Evolutionary conservation across 2,113 vertebrate species (phyloP).

Genomic region (Phalacrocorax pelagicus): DNA sequence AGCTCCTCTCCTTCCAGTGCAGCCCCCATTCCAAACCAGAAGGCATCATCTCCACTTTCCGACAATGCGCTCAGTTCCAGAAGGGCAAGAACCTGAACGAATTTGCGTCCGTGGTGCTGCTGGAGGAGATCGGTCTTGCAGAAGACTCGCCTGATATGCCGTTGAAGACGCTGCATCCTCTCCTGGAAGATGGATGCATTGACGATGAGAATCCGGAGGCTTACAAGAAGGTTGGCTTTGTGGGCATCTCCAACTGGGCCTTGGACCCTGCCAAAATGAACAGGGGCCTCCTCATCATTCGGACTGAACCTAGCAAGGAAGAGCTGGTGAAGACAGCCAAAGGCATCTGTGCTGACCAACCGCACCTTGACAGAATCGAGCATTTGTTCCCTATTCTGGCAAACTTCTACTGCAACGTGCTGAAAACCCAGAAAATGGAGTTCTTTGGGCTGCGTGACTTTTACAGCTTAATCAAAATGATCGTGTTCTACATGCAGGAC

Average conservation of each 20-base stretch:
- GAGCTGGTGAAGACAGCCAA: slow-evolving; percentile 79
- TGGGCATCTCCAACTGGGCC: slow-evolving; percentile 85
- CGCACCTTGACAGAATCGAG: slow-evolving; percentile 66
- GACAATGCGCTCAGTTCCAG: slow-evolving; percentile 79
- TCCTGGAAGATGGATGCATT: slow-evolving; percentile 81
- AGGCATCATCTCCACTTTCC: slow-evolving; percentile 80
- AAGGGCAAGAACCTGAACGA: slow-evolving; percentile 76
- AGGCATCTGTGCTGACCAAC: slow-evolving; percentile 72
- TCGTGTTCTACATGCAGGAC: slow-evolving; percentile 62
- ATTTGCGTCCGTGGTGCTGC: slow-evolving; percentile 79
- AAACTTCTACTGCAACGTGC: slow-evolving; percentile 64
- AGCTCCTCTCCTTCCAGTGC: slow-evolving; percentile 83
- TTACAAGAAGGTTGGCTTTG: slow-evolving; percentile 82
- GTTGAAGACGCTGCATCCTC: slow-evolving; percentile 78
- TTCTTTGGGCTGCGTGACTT: slow-evolving; percentile 82
- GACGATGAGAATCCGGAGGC: slow-evolving; percentile 74
- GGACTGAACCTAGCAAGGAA: slow-evolving; percentile 75
- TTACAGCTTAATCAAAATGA: slow-evolving; percentile 81
- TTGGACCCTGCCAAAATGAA: slow-evolving; percentile 85
- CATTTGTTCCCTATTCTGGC: slow-evolving; percentile 74
- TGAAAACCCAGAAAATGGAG: slow-evolving; percentile 58
- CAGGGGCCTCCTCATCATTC: slow-evolving; percentile 79
- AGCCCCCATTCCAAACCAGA: slow-evolving; percentile 82
- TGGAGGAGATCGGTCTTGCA: slow-evolving; percentile 82
- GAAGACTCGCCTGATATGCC: slow-evolving; percentile 84